phyloP scores from a whole-genome alignment of 1,140 invertebrate genomes.

The Saccostrea glomerata region DNA sequence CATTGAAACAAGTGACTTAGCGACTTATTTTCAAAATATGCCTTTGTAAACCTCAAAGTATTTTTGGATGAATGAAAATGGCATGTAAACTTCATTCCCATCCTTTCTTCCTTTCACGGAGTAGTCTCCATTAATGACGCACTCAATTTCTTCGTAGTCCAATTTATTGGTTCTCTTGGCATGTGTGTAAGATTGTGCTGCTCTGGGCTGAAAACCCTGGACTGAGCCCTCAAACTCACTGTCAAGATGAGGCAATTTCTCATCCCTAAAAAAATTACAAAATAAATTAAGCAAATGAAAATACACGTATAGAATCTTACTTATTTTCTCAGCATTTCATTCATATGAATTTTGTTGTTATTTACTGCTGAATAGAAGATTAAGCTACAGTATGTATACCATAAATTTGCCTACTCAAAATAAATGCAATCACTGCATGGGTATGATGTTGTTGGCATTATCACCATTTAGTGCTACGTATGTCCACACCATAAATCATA shows the following conservation, averaged over 20 bases:
- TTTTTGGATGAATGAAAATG: constrained; percentile 94
- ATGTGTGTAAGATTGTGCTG: constrained; percentile 41
- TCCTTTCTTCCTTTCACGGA: constrained; percentile 90
- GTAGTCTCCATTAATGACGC: constrained; percentile 93
- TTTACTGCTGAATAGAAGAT: too few relatives aligned
- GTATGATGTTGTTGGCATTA: too few relatives aligned
- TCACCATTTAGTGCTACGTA: too few relatives aligned
- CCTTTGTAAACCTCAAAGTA: constrained; percentile 91
- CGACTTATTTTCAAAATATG: not conserved
- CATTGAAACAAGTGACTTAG: not conserved
- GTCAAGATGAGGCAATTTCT: not conserved
- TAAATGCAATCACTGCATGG: too few relatives aligned
- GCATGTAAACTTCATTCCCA: constrained; percentile 92
- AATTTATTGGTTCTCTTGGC: not conserved
- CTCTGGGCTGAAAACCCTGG: constrained; percentile 47
- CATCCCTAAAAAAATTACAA: constrained; percentile 45
- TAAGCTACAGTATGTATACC: too few relatives aligned
- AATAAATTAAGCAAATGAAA: not conserved
- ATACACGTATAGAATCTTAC: too few relatives aligned
- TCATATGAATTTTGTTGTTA: too few relatives aligned
- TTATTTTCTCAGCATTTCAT: too few relatives aligned
- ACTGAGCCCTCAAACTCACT: constrained; percentile 41
- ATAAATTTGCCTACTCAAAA: too few relatives aligned
- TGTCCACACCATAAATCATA: too few relatives aligned
- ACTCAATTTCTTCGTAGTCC: constrained; percentile 88